Percentiles rank a stretch among this genome's conserved stretches.
Conservation (phyloP, 2,797 vertebrate species). For the Halcyon smyrnensis region DNA sequence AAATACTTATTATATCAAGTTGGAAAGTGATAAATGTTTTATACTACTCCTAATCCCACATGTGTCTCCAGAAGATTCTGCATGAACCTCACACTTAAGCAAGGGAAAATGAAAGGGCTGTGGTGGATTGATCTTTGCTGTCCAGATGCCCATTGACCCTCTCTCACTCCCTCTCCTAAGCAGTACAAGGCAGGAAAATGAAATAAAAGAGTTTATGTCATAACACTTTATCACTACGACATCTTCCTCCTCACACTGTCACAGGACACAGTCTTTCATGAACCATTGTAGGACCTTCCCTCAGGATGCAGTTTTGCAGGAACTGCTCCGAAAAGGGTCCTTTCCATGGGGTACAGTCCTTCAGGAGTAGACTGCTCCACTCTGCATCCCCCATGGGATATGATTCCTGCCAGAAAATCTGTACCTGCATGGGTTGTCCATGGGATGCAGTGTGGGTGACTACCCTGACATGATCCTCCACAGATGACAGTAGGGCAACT, state of each 20-base stretch:
- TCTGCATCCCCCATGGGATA: background rate
- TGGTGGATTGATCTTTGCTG: background rate
- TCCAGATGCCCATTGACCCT: background rate
- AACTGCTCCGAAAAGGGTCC: background rate
- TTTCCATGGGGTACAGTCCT: background rate
- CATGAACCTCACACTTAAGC: background rate
- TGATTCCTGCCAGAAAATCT: background rate
- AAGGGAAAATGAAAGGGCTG: background rate
- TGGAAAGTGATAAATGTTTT: background rate
- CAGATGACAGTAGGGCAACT: background rate
- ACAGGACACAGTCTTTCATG: background rate
- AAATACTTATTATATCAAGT: background rate
- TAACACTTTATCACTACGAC: background rate
- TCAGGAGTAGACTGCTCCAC: background rate
- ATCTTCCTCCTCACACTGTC: background rate
- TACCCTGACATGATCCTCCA: background rate
- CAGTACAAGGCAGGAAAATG: background rate
- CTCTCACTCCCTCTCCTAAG: background rate
- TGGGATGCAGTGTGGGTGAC: background rate
- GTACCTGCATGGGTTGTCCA: rapidly evolving
- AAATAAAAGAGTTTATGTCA: background rate
- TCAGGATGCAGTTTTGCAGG: background rate
- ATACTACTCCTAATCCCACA: background rate
- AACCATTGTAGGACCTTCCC: rapidly evolving
- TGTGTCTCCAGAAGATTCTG: background rate